Evolutionary conservation across 2,113 vertebrate genomes (phyloP).

Genomic region (Pluvianellus socialis): DNA sequence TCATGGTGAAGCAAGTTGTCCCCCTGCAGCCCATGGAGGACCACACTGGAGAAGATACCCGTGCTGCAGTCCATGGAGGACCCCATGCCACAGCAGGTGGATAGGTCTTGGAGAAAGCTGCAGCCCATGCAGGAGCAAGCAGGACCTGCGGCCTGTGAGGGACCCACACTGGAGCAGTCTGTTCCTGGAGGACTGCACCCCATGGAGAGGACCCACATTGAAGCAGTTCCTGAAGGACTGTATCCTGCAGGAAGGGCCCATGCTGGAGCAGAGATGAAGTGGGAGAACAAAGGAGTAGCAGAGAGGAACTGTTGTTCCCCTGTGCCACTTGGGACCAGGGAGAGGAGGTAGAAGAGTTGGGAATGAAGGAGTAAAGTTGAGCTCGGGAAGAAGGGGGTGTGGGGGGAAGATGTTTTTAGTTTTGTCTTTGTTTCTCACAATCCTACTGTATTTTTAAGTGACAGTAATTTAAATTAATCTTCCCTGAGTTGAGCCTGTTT

Average conservation of each 20-base stretch:
- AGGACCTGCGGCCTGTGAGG: not conserved
- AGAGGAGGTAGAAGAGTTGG: not conserved
- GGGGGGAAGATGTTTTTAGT: not conserved
- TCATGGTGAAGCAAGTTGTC: not conserved
- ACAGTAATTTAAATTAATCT: not conserved
- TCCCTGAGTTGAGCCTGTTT: not conserved
- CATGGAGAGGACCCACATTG: accelerated
- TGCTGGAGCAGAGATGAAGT: not conserved
- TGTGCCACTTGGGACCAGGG: not conserved
- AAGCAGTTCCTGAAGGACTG: not conserved
- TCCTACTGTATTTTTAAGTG: not conserved
- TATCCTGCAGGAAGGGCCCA: no score
- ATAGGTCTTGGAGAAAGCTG: not conserved
- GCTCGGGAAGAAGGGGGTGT: not conserved
- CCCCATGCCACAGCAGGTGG: not conserved
- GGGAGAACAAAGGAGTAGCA: not conserved
- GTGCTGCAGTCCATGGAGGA: not conserved
- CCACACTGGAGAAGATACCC: not conserved
- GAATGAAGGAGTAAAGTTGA: not conserved
- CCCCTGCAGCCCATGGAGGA: not conserved
- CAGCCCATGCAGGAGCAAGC: not conserved
- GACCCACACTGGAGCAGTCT: not conserved
- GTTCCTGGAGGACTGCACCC: not conserved
- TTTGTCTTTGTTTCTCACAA: not conserved
- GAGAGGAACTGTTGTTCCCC: not conserved